Conservation (phyloP, 2,888 invertebrate species). For the Ernsta delagoae region DNA sequence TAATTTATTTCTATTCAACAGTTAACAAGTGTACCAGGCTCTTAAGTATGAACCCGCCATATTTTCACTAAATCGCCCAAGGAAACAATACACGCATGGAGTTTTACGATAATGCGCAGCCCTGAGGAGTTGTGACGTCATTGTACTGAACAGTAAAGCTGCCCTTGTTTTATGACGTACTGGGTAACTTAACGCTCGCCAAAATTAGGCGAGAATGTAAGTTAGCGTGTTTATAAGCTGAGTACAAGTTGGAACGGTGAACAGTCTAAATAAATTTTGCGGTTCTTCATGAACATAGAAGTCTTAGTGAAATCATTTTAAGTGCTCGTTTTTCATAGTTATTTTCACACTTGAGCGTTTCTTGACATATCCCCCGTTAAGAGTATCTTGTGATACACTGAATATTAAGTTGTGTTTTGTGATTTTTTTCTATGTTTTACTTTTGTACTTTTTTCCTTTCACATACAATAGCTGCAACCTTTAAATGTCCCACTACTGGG, state of each 20-base stretch:
- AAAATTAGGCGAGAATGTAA: slow-evolving; percentile 9
- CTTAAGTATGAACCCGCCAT: slow-evolving; percentile 23
- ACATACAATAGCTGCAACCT: too few species aligned
- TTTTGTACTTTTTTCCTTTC: too few species aligned
- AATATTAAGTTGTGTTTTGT: too few species aligned
- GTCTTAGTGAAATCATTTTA: too few species aligned
- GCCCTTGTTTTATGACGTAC: slow-evolving; percentile 25
- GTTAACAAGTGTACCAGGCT: background rate
- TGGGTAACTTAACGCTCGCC: slow-evolving; percentile 16
- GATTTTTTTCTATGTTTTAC: too few species aligned
- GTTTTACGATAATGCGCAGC: slow-evolving; percentile 43
- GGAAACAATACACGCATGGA: slow-evolving; percentile 40
- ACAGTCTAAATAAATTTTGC: background rate
- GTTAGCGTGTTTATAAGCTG: background rate
- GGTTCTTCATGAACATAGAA: background rate
- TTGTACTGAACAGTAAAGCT: slow-evolving; percentile 17
- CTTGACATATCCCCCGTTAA: too few species aligned
- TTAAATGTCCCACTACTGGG: too few species aligned
- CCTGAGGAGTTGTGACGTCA: slow-evolving; percentile 32
- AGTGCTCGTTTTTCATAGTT: too few species aligned
- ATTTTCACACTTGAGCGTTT: too few species aligned
- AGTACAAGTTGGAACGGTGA: background rate
- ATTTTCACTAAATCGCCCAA: slow-evolving; percentile 45
- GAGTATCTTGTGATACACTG: too few species aligned
- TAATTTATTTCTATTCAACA: too few species aligned